Evolutionary conservation across 2,888 invertebrate species (phyloP).

Genomic region (Drosophila melanosoma): DNA sequence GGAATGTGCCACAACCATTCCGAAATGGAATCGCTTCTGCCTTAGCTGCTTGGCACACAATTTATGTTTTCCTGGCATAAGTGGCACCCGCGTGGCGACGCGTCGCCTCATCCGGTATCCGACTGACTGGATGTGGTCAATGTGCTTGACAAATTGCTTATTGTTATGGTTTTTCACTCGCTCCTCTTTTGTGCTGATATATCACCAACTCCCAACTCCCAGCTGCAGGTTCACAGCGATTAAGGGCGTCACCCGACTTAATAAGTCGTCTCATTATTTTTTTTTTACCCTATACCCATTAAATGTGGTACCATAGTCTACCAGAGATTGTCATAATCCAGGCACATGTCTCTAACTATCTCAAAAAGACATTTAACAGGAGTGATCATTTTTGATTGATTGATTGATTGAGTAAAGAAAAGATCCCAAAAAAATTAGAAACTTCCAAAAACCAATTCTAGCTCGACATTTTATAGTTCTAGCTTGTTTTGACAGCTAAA

Average conservation of each 20-base stretch:
- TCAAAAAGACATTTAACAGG: not conserved
- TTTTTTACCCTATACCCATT: conserved; percentile 31
- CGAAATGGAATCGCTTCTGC: conserved; percentile 13
- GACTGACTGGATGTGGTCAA: conserved; percentile 73
- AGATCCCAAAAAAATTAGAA: too few species aligned
- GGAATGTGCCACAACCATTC: conserved; percentile 40
- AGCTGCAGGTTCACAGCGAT: conserved; percentile 9
- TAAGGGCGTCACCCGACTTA: conserved; percentile 60
- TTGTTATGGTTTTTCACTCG: conserved; percentile 71
- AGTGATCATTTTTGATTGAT: not conserved
- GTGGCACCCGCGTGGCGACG: conserved; percentile 61
- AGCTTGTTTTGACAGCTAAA: not conserved
- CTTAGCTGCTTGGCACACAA: conserved; percentile 70
- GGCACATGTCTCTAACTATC: too few species aligned
- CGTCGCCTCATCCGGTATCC: conserved; percentile 16
- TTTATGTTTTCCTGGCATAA: conserved; percentile 80
- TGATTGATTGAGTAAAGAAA: too few species aligned
- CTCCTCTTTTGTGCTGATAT: conserved; percentile 24
- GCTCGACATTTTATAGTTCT: not conserved
- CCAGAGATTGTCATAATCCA: not conserved
- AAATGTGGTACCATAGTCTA: not conserved
- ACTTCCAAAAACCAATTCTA: too few species aligned
- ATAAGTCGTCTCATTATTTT: conserved; percentile 80
- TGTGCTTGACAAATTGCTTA: conserved; percentile 83
- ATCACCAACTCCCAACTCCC: conserved; percentile 24